Evolutionary conservation across 2,888 invertebrate genomes (phyloP).

Genomic region (Dexiosoma caninum): DNA sequence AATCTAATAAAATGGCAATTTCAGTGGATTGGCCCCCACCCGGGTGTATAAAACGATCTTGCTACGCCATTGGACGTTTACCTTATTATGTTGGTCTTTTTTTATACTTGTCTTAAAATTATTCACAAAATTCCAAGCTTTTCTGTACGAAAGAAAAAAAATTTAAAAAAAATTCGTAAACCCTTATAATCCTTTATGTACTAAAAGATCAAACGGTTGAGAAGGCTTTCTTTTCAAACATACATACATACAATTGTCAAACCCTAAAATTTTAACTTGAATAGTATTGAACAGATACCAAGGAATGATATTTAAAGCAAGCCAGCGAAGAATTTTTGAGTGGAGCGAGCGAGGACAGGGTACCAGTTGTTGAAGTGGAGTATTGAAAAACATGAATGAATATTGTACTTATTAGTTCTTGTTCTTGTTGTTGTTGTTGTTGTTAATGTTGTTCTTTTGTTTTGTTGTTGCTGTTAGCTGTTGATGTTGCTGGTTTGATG

Average conservation of each 20-base stretch:
- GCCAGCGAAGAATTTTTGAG: slow-evolving; percentile 18
- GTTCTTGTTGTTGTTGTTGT: no score
- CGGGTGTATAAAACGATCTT: not conserved
- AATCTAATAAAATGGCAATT: no score
- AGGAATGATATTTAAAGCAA: slow-evolving; percentile 28
- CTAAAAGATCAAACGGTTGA: slow-evolving; percentile 26
- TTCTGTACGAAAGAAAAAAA: slow-evolving; percentile 13
- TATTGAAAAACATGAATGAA: slow-evolving; percentile 74
- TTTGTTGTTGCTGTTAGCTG: not conserved
- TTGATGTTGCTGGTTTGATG: slow-evolving; percentile 43
- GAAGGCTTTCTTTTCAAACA: slow-evolving; percentile 18
- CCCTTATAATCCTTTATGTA: slow-evolving; percentile 59
- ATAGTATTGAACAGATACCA: slow-evolving; percentile 28
- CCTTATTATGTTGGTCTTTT: not conserved
- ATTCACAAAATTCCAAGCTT: slow-evolving; percentile 7
- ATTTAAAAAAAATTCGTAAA: slow-evolving; percentile 22
- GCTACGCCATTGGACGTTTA: not conserved
- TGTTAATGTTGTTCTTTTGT: slow-evolving; percentile 36
- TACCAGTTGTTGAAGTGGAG: slow-evolving; percentile 21
- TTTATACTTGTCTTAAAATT: slow-evolving; percentile 43
- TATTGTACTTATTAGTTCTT: slow-evolving; percentile 66
- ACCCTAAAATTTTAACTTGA: slow-evolving; percentile 15
- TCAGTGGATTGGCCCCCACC: no score
- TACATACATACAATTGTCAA: slow-evolving; percentile 10
- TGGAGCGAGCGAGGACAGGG: not conserved